phyloP scores from a whole-genome alignment of 53 echinoderm and acorn worm genomes.

The Luidia sarsii region DNA sequence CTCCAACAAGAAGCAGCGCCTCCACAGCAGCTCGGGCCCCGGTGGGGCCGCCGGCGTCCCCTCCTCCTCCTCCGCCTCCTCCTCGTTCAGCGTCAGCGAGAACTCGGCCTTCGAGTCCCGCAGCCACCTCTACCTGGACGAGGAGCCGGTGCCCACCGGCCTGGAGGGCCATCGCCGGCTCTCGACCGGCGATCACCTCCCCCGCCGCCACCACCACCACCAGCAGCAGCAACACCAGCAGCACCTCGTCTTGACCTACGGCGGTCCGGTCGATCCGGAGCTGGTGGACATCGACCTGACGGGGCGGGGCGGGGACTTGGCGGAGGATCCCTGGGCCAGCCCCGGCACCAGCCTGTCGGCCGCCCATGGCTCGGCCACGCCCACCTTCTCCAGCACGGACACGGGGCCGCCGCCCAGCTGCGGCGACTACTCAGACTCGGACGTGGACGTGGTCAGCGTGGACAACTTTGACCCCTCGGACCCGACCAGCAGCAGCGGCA shows the following conservation, averaged over 20 bases:
- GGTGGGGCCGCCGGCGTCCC: too few species aligned
- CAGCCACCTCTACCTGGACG: slow-evolving; percentile 4
- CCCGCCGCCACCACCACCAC: slow-evolving; percentile 17
- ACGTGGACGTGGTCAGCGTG: slow-evolving; percentile 64
- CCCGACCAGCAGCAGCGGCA: not conserved
- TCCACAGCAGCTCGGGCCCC: slow-evolving; percentile 41
- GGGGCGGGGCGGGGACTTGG: slow-evolving; percentile 11
- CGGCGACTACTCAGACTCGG: slow-evolving; percentile 50
- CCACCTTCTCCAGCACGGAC: slow-evolving; percentile 54
- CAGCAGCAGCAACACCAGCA: slow-evolving; percentile 13
- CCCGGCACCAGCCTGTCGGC: slow-evolving; percentile 55
- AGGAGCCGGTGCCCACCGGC: not conserved
- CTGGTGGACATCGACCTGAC: slow-evolving; percentile 40
- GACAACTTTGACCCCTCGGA: slow-evolving; percentile 34
- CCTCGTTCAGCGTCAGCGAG: slow-evolving; percentile 42
- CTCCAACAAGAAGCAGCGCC: slow-evolving; percentile 48
- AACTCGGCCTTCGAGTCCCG: slow-evolving; percentile 62
- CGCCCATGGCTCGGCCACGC: slow-evolving; percentile 52
- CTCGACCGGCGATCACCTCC: too few species aligned
- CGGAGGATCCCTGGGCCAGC: slow-evolving; percentile 51
- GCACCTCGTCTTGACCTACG: slow-evolving; percentile 21
- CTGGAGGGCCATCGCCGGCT: slow-evolving; percentile 1
- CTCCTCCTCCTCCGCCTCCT: too few species aligned
- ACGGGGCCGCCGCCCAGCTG: slow-evolving; percentile 45
- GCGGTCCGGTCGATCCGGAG: slow-evolving; percentile 34